Conservation (phyloP, 2,113 vertebrate genomes). For the Chelonoidis abingdonii region DNA sequence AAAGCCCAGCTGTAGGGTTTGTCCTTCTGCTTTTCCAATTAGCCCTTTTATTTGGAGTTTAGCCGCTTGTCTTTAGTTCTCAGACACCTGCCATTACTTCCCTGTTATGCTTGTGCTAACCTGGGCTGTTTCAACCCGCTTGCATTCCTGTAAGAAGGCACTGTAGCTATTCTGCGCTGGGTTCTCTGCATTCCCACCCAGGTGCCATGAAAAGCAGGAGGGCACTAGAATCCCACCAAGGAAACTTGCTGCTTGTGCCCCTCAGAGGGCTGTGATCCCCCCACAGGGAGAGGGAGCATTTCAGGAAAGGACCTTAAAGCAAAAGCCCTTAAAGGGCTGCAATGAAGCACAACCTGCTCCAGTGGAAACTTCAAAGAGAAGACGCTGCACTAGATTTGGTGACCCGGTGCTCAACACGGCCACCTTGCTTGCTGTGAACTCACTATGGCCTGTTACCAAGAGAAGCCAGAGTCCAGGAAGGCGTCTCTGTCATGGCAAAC, state of each 20-base stretch:
- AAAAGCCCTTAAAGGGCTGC: neutral
- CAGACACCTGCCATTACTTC: neutral
- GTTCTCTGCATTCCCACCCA: neutral
- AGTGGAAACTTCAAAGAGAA: neutral
- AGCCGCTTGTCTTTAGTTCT: neutral
- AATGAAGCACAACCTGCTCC: neutral
- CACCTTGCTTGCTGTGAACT: neutral
- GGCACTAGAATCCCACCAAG: neutral
- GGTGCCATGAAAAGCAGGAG: accelerated
- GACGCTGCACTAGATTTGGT: neutral
- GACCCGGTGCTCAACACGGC: neutral
- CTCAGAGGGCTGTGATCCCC: neutral
- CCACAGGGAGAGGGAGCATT: neutral
- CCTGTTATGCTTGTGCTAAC: neutral
- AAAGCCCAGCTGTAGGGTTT: neutral
- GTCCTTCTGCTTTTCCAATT: neutral
- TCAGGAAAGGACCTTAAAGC: neutral
- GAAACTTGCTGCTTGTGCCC: accelerated
- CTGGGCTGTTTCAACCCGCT: neutral
- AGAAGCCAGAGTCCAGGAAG: neutral
- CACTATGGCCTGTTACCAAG: neutral
- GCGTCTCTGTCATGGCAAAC: neutral
- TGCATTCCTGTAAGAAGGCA: neutral
- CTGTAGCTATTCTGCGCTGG: accelerated
- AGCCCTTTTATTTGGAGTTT: neutral